Base-by-base conservation (phyloP, 2,888 invertebrate species). In the Dasysyrphus tricinctus region DNA sequence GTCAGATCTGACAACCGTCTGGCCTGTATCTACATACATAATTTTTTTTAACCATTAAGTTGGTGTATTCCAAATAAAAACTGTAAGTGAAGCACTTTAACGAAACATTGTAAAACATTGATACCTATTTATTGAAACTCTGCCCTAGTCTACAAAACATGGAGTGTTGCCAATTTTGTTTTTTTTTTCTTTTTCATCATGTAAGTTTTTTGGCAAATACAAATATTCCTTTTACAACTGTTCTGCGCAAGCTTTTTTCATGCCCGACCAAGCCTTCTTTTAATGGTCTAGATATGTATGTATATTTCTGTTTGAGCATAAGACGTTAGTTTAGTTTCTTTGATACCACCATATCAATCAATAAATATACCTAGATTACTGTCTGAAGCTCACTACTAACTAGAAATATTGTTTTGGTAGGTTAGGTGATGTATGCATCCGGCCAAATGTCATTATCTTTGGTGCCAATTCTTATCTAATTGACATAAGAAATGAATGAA, bases 231-330 rank as follows among this genome's bases (percentile, higher is more conserved):
- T n/a, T 61, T 24, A 42, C 14, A 61, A 61, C 9, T 16, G 14
- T 24, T 61, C 24, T 61, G 61, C 42, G 42, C 29, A 42, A 61
- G 8, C 7, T 42, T 42, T 39, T 42, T 61, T 24, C 39, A 24
- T 29, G 12, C 24, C 39, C 42, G 42, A 42, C 61, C 61, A 61
- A 42, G 61, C 61, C 61, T 61, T 61, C 59, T 29, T 61, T 61
- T 61, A 61, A 39, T 61, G 14, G 42, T 14, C 39, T 39, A 39
- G 32, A 56, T 32, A 16, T 29, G 7, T 8, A 5, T 29, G 24
- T 14, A 11, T 11, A 19, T 34, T 16, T 24, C 11, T 24, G 61
- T 24, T 14, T 24, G 2, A 61, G 14, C 39, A 61, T 39, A 24
- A 19, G 19, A 39, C 59, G 4, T 19, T 19, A 7, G 2, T n/a